Evolutionary conservation across 2,797 vertebrate species (phyloP), one percentile per base, ranked within the genome.

Genomic region (Discoglossus pictus): DNA sequence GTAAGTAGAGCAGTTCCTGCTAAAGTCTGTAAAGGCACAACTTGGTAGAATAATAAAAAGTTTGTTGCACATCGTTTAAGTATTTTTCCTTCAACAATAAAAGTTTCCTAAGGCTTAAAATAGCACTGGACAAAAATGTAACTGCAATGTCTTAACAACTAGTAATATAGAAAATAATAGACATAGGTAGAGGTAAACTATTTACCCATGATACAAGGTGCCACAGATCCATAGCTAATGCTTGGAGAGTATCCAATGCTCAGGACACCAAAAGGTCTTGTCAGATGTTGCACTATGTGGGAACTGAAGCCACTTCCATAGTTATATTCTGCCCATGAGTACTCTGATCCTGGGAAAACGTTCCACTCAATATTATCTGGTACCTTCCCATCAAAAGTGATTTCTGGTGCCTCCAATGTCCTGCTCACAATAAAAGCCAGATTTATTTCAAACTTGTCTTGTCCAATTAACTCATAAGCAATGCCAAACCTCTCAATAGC

Each of bases 271-370:
- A 92, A 89, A 21, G 7, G 7, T 1, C 65, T 52, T 2, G 53
- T 65, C 1, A 78, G 52, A 47, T 81, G 84, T 48, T 77, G 60
- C 24, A 86, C 15, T 1, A 1, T 68, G 44, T 79, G 79, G 23
- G 17, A 40, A 6, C 10, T 47, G 6, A 31, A 12, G 0, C 13
- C 50, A 7, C 15, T 8, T 11, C 59, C 65, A 11, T 83, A 79
- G 23, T 72, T 38, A 7, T 89, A 68, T 47, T 89, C 79, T 0
- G 79, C 55, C 76, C 85, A 93, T 1, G 87, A 91, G 76, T 83
- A 92, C 36, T 83, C 80, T 1, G 84, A 86, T 40, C 79, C 81
- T 1, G 53, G 51, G 5, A 92, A 70, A 0, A 36, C 6, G 5
- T 21, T 60, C 90, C 90, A 92, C 10, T 43, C 16, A 10, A 77